These are phyloP conservation scores for Harmothoe impar DNA, from an alignment of 2,888 invertebrate genomes.

Conservation along the genomic window DNA sequence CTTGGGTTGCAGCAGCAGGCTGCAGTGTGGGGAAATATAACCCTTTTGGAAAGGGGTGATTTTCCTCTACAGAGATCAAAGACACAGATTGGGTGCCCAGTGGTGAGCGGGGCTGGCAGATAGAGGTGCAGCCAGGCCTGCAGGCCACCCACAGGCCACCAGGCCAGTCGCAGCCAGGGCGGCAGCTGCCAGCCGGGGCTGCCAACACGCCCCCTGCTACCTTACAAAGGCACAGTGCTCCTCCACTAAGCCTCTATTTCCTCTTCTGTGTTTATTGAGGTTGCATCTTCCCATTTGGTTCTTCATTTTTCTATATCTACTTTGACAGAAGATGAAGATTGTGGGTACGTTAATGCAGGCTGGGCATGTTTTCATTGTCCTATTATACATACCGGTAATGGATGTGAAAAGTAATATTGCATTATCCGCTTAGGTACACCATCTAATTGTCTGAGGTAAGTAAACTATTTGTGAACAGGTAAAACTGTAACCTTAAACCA, in stretches of 20 bases:
- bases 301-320: no score
- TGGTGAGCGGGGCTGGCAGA: not conserved
- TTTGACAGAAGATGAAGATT: no score
- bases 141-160: constrained; percentile 8
- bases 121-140: not conserved
- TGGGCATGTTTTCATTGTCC: no score
- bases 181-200: not conserved
- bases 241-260: not conserved
- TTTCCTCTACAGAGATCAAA: not conserved
- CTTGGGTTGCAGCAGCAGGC: not conserved
- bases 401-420: no score
- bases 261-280: not conserved
- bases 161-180: not conserved
- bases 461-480: no score
- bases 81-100: not conserved
- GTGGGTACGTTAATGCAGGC: no score
- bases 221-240: not conserved
- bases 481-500: no score
- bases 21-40: not conserved
- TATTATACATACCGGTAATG: no score
- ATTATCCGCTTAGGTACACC: no score
- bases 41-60: not conserved
- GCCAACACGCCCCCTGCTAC: not conserved
- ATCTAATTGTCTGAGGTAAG: no score
- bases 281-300: no score